Evolutionary conservation across 53 echinoderm and acorn worm genomes (phyloP), one percentile per base, ranked within the genome.

Genomic region (Arbacia lixula): DNA sequence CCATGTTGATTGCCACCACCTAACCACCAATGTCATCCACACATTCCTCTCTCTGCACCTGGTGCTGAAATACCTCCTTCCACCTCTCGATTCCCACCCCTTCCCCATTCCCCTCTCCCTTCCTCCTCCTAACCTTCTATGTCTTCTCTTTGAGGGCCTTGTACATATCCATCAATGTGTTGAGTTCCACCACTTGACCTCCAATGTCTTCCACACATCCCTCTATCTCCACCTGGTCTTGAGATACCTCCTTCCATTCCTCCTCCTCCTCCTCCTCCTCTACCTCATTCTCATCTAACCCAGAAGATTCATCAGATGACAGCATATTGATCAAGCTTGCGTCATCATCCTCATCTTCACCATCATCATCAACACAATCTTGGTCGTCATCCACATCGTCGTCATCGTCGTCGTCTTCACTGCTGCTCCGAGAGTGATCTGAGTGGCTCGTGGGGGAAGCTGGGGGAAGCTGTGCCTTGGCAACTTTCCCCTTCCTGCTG

Each of bases 131-230:
- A 46, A 14, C 14, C 46, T 46, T 64, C 37, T 24, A 56, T 16
- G 53, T 73, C 12, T 12, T 24, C 26, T 41, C 61, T 58, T 79
- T 60, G 25, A 79, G 25, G 10, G 61, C 40, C 46, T 43, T 61
- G 39, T 64, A 81, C 14, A 63, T 50, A 19, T 80, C 53, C 43
- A 89, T 51, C 46, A 66, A 16, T 37, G 71, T 41, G 72, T 88
- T 30, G 14, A 72, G 19, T 19, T 58, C 74, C 40, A 72, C 49
- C 36, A 17, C 34, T 56, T 24, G 12, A 2, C 17, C 27, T 33
- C 27, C 83, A 26, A 42, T 49, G 21, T 17, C 3, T 11, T 41
- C 21, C 49, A 64, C 66, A 32, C 64, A 83, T 40, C 52, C 63
- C 2, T 83, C 64, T 5, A 65, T 32, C 25, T 66, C 52, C 49